phyloP scores from a whole-genome alignment of 2,888 invertebrate species.

The Habroteleia sp. region DNA sequence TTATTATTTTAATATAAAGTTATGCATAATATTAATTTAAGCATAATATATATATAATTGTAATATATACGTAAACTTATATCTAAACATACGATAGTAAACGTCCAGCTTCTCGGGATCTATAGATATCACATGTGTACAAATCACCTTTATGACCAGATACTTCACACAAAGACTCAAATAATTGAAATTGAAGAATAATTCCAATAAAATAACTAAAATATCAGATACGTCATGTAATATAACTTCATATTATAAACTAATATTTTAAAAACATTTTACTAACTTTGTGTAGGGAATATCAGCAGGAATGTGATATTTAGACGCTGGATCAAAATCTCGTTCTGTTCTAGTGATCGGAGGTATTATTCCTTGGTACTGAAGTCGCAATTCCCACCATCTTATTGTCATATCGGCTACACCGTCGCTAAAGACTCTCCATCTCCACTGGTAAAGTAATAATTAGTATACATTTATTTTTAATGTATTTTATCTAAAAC shows the following conservation, averaged over 20 bases:
- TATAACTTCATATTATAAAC: not conserved
- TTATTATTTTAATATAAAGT: too few species aligned
- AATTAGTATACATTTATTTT: too few species aligned
- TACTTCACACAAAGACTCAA: slow-evolving; percentile 88
- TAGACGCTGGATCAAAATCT: slow-evolving; percentile 92
- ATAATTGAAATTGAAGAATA: slow-evolving; percentile 92
- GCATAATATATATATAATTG: too few species aligned
- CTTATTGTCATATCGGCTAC: slow-evolving; percentile 86
- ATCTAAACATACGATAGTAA: slow-evolving; percentile 84
- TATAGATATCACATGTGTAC: slow-evolving; percentile 91
- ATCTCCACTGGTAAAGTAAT: slow-evolving; percentile 85
- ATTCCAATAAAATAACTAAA: slow-evolving; percentile 91
- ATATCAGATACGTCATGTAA: not conserved
- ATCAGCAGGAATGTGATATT: slow-evolving; percentile 91
- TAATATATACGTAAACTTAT: too few species aligned
- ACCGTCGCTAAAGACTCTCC: slow-evolving; percentile 89
- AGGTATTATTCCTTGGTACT: slow-evolving; percentile 88
- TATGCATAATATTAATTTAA: too few species aligned
- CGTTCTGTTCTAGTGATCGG: slow-evolving; percentile 86
- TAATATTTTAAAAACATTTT: not conserved
- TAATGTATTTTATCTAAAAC: too few species aligned
- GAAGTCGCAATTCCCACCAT: slow-evolving; percentile 89
- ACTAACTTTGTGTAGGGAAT: slow-evolving; percentile 82
- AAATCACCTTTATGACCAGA: slow-evolving; percentile 88
- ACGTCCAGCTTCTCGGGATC: slow-evolving; percentile 90